phyloP scores from a whole-genome alignment of 2,888 invertebrate genomes.

The Eupithecia abbreviata region DNA sequence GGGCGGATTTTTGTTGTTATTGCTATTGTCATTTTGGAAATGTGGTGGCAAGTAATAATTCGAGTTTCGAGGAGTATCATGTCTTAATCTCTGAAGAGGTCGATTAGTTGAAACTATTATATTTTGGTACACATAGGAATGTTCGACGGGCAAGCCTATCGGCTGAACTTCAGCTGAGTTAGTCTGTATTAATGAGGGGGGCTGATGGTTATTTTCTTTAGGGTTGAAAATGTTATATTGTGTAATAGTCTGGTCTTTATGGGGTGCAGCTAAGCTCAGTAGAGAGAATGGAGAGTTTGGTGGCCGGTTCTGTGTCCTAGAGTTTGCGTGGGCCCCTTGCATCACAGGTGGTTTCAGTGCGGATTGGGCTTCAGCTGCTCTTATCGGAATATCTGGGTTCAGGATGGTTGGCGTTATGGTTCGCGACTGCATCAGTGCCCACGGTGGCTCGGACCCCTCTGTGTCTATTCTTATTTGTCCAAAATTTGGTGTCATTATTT shows the following conservation, averaged over 20 bases:
- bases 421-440: background rate
- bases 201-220: constrained; percentile 33
- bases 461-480: background rate
- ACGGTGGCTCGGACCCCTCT: background rate
- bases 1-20: background rate
- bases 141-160: constrained; percentile 59
- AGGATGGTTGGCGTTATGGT: background rate
- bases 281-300: constrained; percentile 21
- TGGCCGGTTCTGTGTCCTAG: background rate
- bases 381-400: background rate
- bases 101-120: constrained; percentile 60
- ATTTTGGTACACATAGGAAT: constrained; percentile 63
- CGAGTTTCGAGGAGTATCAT: constrained; percentile 15
- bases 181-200: constrained; percentile 66
- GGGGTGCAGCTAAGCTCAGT: constrained; percentile 10
- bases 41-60: constrained; percentile 3
- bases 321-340: background rate
- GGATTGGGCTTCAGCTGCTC: background rate
- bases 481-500: background rate
- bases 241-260: background rate
- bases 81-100: constrained; percentile 26
- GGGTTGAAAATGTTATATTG: constrained; percentile 19
- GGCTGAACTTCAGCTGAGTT: constrained; percentile 68
- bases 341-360: constrained; percentile 18
- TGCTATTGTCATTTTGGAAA: background rate